Conservation (phyloP, 2,888 invertebrate genomes). For the Craniophora ligustri region DNA sequence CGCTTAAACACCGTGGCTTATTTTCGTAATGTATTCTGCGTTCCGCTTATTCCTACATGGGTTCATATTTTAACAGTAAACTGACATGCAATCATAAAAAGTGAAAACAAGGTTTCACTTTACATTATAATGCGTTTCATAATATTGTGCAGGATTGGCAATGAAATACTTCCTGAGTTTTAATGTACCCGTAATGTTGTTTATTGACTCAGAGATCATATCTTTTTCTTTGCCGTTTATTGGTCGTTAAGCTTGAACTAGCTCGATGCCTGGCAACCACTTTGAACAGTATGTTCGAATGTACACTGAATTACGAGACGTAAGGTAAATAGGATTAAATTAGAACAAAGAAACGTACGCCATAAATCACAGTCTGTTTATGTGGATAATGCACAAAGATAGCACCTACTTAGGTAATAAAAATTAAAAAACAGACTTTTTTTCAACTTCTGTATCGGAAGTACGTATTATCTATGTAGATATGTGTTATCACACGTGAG, state of each 20-base stretch:
- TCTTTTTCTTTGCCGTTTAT: constrained; percentile 22
- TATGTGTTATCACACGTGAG: constrained; percentile 53
- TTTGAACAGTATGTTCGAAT: neutral
- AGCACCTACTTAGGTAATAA: constrained; percentile 19
- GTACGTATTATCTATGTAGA: constrained; percentile 32
- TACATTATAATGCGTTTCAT: constrained; percentile 53
- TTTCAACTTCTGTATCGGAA: constrained; percentile 37
- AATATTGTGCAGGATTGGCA: constrained; percentile 42
- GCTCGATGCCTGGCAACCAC: neutral
- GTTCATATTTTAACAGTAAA: constrained; percentile 66
- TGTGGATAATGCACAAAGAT: constrained; percentile 18
- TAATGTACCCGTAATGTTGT: constrained; percentile 24
- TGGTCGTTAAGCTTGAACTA: constrained; percentile 13
- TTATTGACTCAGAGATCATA: constrained; percentile 5
- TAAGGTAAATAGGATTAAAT: constrained; percentile 20
- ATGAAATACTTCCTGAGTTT: constrained; percentile 36
- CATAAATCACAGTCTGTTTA: constrained; percentile 38
- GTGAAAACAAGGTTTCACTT: constrained; percentile 81
- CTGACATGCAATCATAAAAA: constrained; percentile 81
- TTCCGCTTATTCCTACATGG: constrained; percentile 68
- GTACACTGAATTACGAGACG: constrained; percentile 7
- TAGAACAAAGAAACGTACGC: constrained; percentile 35
- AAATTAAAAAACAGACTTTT: constrained; percentile 16
- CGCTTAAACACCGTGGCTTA: constrained; percentile 23
- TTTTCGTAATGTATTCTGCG: constrained; percentile 55